A percentile compares a stretch with the other conserved stretches of the same genome.
Evolutionary conservation across 2,888 invertebrate genomes (phyloP).

Genomic region (Cactoblastis cactorum): DNA sequence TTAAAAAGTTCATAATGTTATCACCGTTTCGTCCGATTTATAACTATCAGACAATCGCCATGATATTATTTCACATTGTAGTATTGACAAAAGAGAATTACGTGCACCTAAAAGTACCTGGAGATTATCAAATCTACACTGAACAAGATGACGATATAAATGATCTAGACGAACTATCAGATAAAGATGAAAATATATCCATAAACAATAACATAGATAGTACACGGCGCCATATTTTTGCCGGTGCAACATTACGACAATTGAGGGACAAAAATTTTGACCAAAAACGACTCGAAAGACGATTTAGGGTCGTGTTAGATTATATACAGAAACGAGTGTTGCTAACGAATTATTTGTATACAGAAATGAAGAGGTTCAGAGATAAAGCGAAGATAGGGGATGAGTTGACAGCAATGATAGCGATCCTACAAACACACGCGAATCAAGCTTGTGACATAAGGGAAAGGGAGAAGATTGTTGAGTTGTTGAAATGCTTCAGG

Average conservation of each 20-base stretch:
- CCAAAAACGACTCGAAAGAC: constrained; percentile 23
- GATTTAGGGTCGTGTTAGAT: constrained; percentile 27
- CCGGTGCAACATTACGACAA: too few relatives aligned
- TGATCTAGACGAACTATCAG: too few relatives aligned
- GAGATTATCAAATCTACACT: too few relatives aligned
- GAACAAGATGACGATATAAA: too few relatives aligned
- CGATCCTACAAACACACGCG: neutral
- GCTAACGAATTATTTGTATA: constrained; percentile 36
- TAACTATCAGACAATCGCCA: neutral
- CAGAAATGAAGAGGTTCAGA: constrained; percentile 36
- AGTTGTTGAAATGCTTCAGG: neutral
- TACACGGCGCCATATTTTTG: too few relatives aligned
- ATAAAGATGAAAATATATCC: too few relatives aligned
- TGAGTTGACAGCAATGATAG: neutral
- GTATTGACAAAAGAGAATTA: neutral
- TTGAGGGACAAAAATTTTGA: too few relatives aligned
- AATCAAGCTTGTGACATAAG: neutral
- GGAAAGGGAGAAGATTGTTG: neutral
- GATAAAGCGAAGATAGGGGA: neutral
- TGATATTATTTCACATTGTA: neutral
- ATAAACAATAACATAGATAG: too few relatives aligned
- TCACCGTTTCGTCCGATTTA: too few relatives aligned
- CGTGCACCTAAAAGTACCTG: too few relatives aligned
- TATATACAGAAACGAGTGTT: constrained; percentile 28
- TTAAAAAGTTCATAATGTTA: too few relatives aligned